Evolutionary conservation across 2,797 vertebrate genomes (phyloP).

Genomic region (Oryzias dopingdopingensis): DNA sequence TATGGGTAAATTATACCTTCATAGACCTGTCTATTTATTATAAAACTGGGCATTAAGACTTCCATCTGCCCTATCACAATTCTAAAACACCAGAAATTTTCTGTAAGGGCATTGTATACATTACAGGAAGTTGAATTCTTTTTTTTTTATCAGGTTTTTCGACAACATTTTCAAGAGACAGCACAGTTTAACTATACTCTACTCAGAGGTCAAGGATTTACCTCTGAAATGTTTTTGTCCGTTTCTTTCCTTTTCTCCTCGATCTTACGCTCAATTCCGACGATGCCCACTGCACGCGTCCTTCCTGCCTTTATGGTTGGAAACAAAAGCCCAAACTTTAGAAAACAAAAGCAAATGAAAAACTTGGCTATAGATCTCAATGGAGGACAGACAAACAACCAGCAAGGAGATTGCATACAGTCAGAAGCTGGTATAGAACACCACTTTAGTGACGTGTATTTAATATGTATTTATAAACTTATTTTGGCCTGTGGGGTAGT

Average conservation of each 20-base stretch:
- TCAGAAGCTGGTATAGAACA: neutral
- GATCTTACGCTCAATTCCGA: conserved; percentile 96
- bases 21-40: conserved; percentile 1
- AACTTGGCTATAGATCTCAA: neutral
- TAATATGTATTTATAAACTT: too few species aligned
- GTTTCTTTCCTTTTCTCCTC: conserved; percentile 98
- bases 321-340: conserved; percentile 41
- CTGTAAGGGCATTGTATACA: too few species aligned
- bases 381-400: conserved; percentile 15
- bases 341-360: conserved; percentile 22
- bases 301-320: conserved; percentile 83
- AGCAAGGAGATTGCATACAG: conserved; percentile 1
- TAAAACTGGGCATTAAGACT: conserved; percentile 3
- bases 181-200: neutral
- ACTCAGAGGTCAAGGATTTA: conserved; percentile 39
- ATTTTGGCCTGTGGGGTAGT: too few species aligned
- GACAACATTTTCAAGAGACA: neutral
- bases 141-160: neutral
- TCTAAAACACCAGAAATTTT: too few species aligned
- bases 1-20: conserved; percentile 30
- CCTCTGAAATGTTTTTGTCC: conserved; percentile 99
- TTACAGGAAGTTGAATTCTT: too few species aligned
- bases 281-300: conserved; percentile 95
- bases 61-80: neutral
- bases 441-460: neutral